Base-by-base conservation (phyloP, 2,888 invertebrate species). In the Strigamia maritima region DNA sequence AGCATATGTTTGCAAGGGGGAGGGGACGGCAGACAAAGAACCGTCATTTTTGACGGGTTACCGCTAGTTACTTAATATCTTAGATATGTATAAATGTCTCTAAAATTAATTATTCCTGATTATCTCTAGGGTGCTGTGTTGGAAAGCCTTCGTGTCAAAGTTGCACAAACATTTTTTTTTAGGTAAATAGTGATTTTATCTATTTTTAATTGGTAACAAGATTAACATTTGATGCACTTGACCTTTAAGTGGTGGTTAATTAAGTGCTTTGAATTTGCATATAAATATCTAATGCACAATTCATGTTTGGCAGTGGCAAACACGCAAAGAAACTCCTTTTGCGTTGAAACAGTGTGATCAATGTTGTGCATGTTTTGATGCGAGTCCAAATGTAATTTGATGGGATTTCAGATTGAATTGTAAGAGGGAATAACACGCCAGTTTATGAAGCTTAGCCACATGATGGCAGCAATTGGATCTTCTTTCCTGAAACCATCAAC, bases 241-340 rank as follows among this genome's bases (percentile, higher is more conserved):
- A 35, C 35, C 35, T 19, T 49, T 60, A 60, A 60, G 60, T 60
- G 14, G 60, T 24, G 24, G 60, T 60, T 60, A 60, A 60, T 60
- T 60, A 60, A 60, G 60, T 60, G 60, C 60, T 60, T 60, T 60
- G 60, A 16, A 60, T 60, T 60, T 60, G 60, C 60, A 60, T 60
- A 60, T 60, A 60, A 60, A 60, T 60, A n/a, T 60, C 60, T 60
- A 60, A 60, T 60, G 60, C 60, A 60, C 60, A 60, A 60, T 60
- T 24, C 60, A 24, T 60, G 60, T 60, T 60, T 60, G 60, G 60
- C 22, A 60, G 60, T 24, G 24, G 60, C 60, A 60, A 60, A 60
- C 60, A 60, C 60, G 60, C 60, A 24, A 60, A 60, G n/a, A 60
- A 60, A 60, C 60, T 16, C 60, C 60, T 60, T 60, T 24, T n/a